Evolutionary conservation across 2,797 vertebrate genomes (phyloP).

Genomic region (Tragelaphus oryx): DNA sequence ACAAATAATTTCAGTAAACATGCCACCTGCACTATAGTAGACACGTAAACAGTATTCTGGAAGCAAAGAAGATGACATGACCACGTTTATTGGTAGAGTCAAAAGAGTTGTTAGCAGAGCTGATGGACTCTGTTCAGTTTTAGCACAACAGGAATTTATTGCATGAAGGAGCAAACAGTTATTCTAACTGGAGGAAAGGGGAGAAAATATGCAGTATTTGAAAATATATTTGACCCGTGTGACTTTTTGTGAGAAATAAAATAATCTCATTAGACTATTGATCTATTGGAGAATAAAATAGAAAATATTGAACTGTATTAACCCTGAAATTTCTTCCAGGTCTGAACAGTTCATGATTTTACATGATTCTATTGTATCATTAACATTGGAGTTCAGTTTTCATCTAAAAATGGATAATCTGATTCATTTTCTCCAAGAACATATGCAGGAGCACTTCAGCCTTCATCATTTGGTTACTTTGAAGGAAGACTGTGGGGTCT

Average conservation of each 20-base stretch:
- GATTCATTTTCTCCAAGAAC: background rate
- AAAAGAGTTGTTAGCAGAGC: background rate
- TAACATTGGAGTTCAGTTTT: background rate
- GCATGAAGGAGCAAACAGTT: background rate
- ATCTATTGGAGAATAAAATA: background rate
- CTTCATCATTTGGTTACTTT: background rate
- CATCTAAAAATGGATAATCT: background rate
- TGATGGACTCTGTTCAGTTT: background rate
- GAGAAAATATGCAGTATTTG: background rate
- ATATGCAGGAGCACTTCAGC: background rate
- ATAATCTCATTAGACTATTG: background rate
- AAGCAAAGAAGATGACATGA: background rate
- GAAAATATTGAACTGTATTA: background rate
- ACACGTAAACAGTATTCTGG: background rate
- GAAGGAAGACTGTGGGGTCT: background rate
- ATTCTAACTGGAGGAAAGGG: background rate
- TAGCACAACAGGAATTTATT: background rate
- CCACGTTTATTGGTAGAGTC: background rate
- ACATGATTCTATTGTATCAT: background rate
- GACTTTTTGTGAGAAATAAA: background rate
- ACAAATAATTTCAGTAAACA: background rate
- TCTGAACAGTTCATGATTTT: background rate
- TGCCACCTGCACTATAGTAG: background rate
- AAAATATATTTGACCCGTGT: background rate
- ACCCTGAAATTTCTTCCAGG: background rate